These are phyloP conservation scores for Elegia similella DNA, from an alignment of 2,888 invertebrate genomes.

Conservation along the genomic window DNA sequence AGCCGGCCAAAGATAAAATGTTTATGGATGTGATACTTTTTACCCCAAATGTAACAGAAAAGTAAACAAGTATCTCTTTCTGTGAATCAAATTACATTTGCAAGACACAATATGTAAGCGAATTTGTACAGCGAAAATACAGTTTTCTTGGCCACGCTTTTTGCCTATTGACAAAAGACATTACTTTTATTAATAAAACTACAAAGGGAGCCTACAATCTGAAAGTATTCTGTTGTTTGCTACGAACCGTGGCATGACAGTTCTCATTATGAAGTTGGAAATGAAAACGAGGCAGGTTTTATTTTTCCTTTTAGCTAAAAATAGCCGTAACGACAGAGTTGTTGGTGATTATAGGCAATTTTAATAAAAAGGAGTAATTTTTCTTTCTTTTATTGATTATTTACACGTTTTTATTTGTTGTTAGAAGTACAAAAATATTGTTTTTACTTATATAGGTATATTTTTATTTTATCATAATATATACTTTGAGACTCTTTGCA, in stretches of 20 bases:
- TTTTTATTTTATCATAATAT: no score
- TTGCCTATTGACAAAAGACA: slow-evolving; percentile 9
- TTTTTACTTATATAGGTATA: no score
- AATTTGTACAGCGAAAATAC: background rate
- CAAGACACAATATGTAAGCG: slow-evolving; percentile 8
- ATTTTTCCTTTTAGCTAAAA: slow-evolving; percentile 23
- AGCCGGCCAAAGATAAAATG: slow-evolving; percentile 27
- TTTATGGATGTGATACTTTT: slow-evolving; percentile 25
- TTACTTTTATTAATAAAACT: slow-evolving; percentile 4
- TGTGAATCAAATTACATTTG: slow-evolving; percentile 10
- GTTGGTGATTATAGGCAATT: background rate
- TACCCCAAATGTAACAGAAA: slow-evolving; percentile 1
- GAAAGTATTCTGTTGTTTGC: slow-evolving; percentile 14
- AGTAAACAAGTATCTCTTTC: background rate
- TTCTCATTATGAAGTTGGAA: slow-evolving; percentile 28
- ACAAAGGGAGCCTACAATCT: slow-evolving; percentile 22
- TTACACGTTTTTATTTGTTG: no score
- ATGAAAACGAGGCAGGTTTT: slow-evolving; percentile 23
- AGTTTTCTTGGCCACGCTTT: slow-evolving; percentile 1
- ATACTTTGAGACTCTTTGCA: no score
- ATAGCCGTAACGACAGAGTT: slow-evolving; percentile 4
- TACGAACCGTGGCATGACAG: slow-evolving; percentile 23
- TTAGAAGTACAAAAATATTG: no score
- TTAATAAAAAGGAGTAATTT: no score
- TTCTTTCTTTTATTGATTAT: no score